Evolutionary conservation across 2,797 vertebrate species (phyloP).

Genomic region (Clarias platycephalus): DNA sequence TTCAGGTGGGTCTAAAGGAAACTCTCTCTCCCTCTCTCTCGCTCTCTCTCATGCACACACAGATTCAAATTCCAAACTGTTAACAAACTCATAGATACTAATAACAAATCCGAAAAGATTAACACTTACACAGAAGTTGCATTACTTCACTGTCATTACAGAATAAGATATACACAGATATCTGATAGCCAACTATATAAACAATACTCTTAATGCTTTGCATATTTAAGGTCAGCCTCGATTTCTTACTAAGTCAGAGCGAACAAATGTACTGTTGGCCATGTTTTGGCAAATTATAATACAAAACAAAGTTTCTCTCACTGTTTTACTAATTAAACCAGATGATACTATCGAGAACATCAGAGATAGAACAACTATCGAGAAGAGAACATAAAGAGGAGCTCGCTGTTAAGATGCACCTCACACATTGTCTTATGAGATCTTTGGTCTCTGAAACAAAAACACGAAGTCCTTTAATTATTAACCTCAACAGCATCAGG

Average conservation of each 20-base stretch:
- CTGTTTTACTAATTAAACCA: not conserved
- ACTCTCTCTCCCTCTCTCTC: not conserved
- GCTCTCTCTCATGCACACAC: not conserved
- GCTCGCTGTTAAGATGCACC: not conserved
- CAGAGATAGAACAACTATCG: no score
- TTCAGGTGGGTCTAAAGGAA: conserved; percentile 34
- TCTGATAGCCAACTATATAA: no score
- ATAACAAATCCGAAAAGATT: not conserved
- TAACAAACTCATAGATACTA: not conserved
- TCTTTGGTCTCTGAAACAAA: conserved; percentile 50
- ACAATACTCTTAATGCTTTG: not conserved
- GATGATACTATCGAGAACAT: not conserved
- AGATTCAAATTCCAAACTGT: not conserved
- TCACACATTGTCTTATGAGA: conserved; percentile 19
- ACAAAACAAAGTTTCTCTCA: not conserved
- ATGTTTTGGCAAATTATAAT: not conserved
- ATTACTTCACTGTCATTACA: not conserved
- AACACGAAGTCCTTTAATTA: conserved; percentile 43
- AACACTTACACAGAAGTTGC: not conserved
- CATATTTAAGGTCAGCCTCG: not conserved
- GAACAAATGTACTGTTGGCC: not conserved
- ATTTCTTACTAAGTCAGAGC: not conserved
- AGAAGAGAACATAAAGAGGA: not conserved
- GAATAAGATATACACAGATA: not conserved
- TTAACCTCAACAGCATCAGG: conserved; percentile 41